These are phyloP conservation scores for Galeopterus variegatus DNA, from an alignment of 2,113 vertebrate species.

Conservation along the genomic window DNA sequence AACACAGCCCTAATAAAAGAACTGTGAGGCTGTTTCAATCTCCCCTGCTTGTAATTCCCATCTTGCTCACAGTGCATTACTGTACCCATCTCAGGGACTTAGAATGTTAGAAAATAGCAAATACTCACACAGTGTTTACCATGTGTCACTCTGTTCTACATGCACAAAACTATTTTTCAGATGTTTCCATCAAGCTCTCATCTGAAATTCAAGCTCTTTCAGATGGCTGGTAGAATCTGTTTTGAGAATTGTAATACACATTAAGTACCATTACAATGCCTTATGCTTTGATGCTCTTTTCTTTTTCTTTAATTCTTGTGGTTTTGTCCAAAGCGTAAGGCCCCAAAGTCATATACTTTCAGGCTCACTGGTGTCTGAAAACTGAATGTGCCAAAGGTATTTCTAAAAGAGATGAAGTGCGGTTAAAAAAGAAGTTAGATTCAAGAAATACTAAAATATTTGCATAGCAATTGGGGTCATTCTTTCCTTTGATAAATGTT, in stretches of 20 bases:
- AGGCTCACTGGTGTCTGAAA: neutral
- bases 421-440: neutral
- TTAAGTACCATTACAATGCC: neutral
- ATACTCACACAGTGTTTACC: neutral
- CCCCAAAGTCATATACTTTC: too few species aligned
- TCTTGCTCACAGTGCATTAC: neutral
- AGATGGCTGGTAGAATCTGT: neutral
- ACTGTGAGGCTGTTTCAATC: neutral
- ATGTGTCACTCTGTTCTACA: neutral
- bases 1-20: neutral
- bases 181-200: neutral
- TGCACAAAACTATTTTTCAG: neutral
- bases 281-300: neutral
- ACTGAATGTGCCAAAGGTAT: neutral
- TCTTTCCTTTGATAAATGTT: conserved; percentile 41
- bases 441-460: conserved; percentile 41
- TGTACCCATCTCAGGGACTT: neutral
- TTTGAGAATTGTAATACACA: neutral
- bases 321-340: conserved; percentile 5
- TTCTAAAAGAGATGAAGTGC: neutral
- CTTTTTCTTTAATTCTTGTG: neutral
- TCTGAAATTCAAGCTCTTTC: conserved; percentile 42
- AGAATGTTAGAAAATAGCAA: neutral
- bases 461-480: neutral
- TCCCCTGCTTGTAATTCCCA: neutral